Evolutionary conservation across 2,888 invertebrate species (phyloP).

Genomic region (Lypha dubia): DNA sequence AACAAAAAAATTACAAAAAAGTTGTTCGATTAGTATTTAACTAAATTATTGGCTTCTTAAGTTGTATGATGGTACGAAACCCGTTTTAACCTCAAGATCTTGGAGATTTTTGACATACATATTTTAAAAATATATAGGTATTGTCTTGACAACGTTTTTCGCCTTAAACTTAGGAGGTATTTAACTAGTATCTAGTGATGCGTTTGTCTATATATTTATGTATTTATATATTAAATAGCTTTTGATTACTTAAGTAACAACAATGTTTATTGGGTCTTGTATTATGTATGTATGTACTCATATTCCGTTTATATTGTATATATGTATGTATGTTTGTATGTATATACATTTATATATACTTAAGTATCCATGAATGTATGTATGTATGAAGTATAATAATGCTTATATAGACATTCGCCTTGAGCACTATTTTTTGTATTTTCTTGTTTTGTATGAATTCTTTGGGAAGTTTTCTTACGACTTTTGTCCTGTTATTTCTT

Average conservation of each 20-base stretch:
- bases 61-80: too few species aligned
- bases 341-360: neutral
- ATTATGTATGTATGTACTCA: neutral
- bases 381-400: conserved; percentile 38
- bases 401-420: conserved; percentile 69
- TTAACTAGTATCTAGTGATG: too few species aligned
- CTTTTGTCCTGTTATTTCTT: conserved; percentile 70
- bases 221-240: neutral
- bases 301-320: neutral
- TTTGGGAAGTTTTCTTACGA: conserved; percentile 68
- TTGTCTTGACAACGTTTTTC: too few species aligned
- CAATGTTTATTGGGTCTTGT: conserved; percentile 14
- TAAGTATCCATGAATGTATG: neutral
- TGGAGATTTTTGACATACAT: too few species aligned
- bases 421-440: conserved; percentile 51
- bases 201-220: too few species aligned
- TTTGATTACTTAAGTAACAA: neutral
- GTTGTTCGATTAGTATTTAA: too few species aligned
- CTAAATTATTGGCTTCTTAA: too few species aligned
- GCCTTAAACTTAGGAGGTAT: too few species aligned
- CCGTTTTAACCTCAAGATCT: too few species aligned
- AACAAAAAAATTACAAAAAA: too few species aligned
- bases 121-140: too few species aligned
- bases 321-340: conserved; percentile 5
- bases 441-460: conserved; percentile 61